Base-by-base conservation (phyloP, 2,113 vertebrate genomes). In the Calypte anna region DNA sequence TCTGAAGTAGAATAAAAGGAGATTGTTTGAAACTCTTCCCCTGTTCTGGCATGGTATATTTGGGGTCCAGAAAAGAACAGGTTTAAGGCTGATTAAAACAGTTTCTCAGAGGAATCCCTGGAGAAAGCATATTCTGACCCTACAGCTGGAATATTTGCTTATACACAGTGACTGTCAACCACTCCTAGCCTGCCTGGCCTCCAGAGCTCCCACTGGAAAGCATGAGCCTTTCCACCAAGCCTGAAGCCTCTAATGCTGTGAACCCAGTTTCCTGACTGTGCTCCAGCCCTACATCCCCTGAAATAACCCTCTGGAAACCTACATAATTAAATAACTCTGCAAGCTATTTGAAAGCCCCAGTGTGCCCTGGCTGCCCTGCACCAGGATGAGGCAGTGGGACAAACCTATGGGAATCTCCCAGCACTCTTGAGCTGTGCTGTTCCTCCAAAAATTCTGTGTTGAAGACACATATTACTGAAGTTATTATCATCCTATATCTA, bases 231-330 rank as follows among this genome's bases (percentile, higher is more conserved):
- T 9, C 9, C 31, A 23, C 3, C 15, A 17, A 76, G 9, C 12
- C 14, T n/a, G 14, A 22, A 64, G 20, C n/a, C 12, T 51, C 0
- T 55, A 0, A 0, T 62, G 9, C 12, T 1, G 0, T 9, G 2
- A 3, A 7, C 12, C 2, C 23, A 19, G 5, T 36, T 69, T 16
- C 12, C n/a, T 66, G 10, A 4, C 19, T 7, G 3, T 54, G 18
- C 9, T 74, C 2, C 27, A 67, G 6, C 14, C n/a, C 10, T 40
- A 7, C 3, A 12, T 22, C 4, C 24, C 3, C 22, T 59, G 38
- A 90, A 68, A 87, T 0, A 78, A 1, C 1, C 12, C 7, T 10
- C 10, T 46, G 23, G 31, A 89, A 88, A 75, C 0, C 1, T 38
- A 28, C 10, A 63, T 2, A 5, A 48, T 70, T 86, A 66, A 74